Evolutionary conservation across 2,888 invertebrate species (phyloP).

Genomic region (Pollenia amentaria): DNA sequence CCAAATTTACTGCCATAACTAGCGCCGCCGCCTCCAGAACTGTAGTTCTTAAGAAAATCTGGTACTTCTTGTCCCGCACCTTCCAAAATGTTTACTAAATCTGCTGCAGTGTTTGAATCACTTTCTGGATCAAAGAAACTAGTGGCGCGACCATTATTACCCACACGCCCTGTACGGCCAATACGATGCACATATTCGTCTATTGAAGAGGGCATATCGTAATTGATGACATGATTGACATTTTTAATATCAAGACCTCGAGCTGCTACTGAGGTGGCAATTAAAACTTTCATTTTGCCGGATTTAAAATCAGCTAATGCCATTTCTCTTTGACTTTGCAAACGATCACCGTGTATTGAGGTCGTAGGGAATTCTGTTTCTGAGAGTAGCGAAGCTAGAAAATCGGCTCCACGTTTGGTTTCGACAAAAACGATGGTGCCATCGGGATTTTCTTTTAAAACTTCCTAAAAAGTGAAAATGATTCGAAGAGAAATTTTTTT

Average conservation of each 20-base stretch:
- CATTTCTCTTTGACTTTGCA: conserved; percentile 97
- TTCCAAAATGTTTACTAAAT: conserved; percentile 90
- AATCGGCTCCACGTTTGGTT: conserved; percentile 95
- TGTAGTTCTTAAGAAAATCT: conserved; percentile 87
- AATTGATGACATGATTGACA: conserved; percentile 95
- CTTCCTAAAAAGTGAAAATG: conserved; percentile 76
- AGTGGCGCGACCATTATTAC: conserved; percentile 94
- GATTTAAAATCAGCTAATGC: conserved; percentile 95
- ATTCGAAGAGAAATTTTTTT: too few relatives aligned
- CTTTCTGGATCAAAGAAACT: conserved; percentile 91
- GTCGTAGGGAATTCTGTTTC: conserved; percentile 94
- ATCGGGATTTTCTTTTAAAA: conserved; percentile 81
- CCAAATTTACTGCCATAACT: conserved; percentile 86
- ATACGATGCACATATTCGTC: conserved; percentile 98
- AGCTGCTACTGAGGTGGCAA: conserved; percentile 98
- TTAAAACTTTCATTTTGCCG: conserved; percentile 91
- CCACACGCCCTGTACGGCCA: conserved; percentile 97
- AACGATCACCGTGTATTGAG: conserved; percentile 98
- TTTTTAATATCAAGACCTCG: conserved; percentile 96
- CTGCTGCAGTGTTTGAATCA: conserved; percentile 87
- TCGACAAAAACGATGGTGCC: conserved; percentile 95
- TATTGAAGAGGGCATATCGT: conserved; percentile 94
- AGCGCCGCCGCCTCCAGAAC: conserved; percentile 83
- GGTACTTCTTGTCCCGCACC: conserved; percentile 93
- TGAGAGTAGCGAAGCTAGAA: conserved; percentile 92